Evolutionary conservation across 2,113 vertebrate genomes (phyloP).

Genomic region (Nyctereutes procyonoides): DNA sequence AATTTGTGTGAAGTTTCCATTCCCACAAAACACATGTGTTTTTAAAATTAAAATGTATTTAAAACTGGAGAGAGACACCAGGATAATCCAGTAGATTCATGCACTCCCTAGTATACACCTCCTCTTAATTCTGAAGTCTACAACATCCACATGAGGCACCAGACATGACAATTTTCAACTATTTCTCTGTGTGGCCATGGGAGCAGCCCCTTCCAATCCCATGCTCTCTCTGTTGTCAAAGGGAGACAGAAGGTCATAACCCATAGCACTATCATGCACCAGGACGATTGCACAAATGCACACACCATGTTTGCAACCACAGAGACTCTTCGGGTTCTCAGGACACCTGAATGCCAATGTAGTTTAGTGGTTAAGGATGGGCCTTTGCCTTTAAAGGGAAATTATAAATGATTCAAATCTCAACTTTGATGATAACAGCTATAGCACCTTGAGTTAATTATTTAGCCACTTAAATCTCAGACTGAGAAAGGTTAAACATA

Average conservation of each 20-base stretch:
- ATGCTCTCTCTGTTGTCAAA: background rate
- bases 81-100: background rate
- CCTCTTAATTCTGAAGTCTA: background rate
- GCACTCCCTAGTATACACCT: background rate
- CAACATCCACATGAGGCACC: background rate
- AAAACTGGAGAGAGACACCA: background rate
- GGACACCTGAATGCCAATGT: background rate
- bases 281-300: background rate
- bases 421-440: background rate
- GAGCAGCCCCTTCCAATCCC: background rate
- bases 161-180: background rate
- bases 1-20: slow-evolving; percentile 43
- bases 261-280: background rate
- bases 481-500: background rate
- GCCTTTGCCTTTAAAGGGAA: background rate
- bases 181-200: background rate
- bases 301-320: background rate
- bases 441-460: background rate
- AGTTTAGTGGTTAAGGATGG: background rate
- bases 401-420: background rate
- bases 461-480: background rate
- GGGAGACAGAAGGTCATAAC: background rate
- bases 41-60: slow-evolving; percentile 49
- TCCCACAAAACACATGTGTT: background rate
- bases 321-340: background rate